These are phyloP conservation scores for Acestrorhynchus altus DNA, from an alignment of 2,797 vertebrate species.

Conservation along the genomic window DNA sequence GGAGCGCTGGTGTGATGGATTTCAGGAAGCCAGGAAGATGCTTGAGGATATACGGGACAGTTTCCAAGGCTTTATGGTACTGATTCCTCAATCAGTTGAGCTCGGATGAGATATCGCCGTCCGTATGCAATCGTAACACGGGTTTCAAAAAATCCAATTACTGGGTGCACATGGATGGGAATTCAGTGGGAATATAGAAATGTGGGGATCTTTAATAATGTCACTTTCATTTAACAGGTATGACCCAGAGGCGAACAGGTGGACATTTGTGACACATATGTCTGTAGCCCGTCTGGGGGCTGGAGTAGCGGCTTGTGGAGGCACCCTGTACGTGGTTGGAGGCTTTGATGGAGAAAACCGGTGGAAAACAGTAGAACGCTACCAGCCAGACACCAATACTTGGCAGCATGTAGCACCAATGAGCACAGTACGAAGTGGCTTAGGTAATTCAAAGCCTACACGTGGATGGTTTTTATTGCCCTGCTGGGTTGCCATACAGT, in stretches of 20 bases:
- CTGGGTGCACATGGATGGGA: too few relatives aligned
- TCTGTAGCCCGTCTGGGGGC: conserved; percentile 80
- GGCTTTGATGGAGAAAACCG: conserved; percentile 82
- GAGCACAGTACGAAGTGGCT: conserved; percentile 78
- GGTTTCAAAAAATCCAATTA: background rate
- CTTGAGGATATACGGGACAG: background rate
- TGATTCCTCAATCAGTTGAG: background rate
- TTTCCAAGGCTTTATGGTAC: background rate
- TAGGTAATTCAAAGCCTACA: conserved; percentile 69
- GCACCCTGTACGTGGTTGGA: conserved; percentile 80
- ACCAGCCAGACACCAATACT: conserved; percentile 79
- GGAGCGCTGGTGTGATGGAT: background rate
- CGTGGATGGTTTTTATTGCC: background rate
- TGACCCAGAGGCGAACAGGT: conserved; percentile 81
- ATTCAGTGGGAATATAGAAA: too few relatives aligned
- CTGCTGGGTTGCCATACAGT: too few relatives aligned
- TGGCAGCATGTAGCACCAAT: conserved; percentile 82
- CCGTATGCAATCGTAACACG: too few relatives aligned
- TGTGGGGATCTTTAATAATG: too few relatives aligned
- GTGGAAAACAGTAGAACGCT: conserved; percentile 81
- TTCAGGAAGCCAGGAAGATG: conserved; percentile 8
- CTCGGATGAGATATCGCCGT: background rate
- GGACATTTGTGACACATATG: conserved; percentile 81
- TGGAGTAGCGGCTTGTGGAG: conserved; percentile 75
- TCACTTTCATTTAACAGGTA: conserved; percentile 70